These are phyloP conservation scores for Sebastes oblongus DNA, from an alignment of 2,797 vertebrate genomes.

Conservation along the genomic window DNA sequence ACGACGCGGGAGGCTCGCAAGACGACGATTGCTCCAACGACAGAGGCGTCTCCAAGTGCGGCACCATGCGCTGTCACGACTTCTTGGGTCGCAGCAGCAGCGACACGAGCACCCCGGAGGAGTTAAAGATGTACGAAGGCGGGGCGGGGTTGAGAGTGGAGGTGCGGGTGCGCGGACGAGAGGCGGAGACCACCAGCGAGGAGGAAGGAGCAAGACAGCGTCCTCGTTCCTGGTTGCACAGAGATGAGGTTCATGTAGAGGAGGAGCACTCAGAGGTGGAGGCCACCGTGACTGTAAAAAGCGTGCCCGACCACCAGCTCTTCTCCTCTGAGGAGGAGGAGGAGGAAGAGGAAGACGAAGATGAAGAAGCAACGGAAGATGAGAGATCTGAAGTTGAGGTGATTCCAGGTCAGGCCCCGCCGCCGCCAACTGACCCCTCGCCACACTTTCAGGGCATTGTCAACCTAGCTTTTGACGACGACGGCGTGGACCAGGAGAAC, in stretches of 20 bases:
- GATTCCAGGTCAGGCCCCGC: constrained; percentile 72
- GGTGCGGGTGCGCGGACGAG: constrained; percentile 86
- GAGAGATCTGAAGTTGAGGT: constrained; percentile 95
- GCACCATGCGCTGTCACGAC: constrained; percentile 94
- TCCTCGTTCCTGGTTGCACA: constrained; percentile 86
- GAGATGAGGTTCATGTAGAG: constrained; percentile 70
- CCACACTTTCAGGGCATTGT: constrained; percentile 92
- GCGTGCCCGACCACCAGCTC: constrained; percentile 86
- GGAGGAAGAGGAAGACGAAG: constrained; percentile 90
- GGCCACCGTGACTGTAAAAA: constrained; percentile 76
- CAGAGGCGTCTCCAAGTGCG: constrained; percentile 92
- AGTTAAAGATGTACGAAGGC: constrained; percentile 93
- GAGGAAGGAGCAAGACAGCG: constrained; percentile 86
- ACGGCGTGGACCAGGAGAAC: constrained; percentile 87
- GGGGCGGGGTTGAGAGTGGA: constrained; percentile 91
- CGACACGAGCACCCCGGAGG: constrained; percentile 98
- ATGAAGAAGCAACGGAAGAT: constrained; percentile 95
- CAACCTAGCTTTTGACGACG: constrained; percentile 97
- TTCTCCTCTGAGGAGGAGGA: constrained; percentile 94
- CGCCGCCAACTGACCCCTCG: constrained; percentile 71
- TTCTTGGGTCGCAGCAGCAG: constrained; percentile 98
- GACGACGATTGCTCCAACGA: constrained; percentile 97
- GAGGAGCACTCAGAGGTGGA: constrained; percentile 75
- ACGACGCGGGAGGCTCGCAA: constrained; percentile 96
- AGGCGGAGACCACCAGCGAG: constrained; percentile 90